These are phyloP conservation scores for Pseudomyrmex cubaensis DNA, from an alignment of 1,140 invertebrate genomes.

Conservation along the genomic window DNA sequence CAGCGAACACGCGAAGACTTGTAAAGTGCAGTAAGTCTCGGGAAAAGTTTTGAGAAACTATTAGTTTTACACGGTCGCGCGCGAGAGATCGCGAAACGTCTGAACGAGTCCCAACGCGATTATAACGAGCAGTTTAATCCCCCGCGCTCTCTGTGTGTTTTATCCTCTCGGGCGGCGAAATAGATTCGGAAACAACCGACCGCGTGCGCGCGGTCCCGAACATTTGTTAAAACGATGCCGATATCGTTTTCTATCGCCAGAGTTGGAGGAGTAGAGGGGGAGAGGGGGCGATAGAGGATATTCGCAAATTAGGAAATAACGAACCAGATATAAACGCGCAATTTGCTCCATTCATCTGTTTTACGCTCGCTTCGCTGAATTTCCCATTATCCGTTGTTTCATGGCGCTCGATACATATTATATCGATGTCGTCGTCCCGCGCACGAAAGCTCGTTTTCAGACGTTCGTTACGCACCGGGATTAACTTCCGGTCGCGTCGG, in stretches of 20 bases:
- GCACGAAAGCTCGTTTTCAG: slow-evolving; percentile 9
- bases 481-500: slow-evolving; percentile 33
- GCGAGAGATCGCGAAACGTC: slow-evolving; percentile 1
- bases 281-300: background rate
- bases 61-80: slow-evolving; percentile 32
- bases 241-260: background rate
- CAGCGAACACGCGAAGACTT: background rate
- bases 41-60: background rate
- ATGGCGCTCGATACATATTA: background rate
- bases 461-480: slow-evolving; percentile 35
- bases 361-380: slow-evolving; percentile 34
- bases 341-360: slow-evolving; percentile 32
- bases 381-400: slow-evolving; percentile 34
- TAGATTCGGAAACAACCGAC: slow-evolving; percentile 23
- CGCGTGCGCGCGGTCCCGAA: background rate
- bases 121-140: background rate
- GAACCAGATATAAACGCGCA: slow-evolving; percentile 1
- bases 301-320: slow-evolving; percentile 46
- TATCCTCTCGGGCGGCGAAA: background rate
- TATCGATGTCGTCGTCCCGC: slow-evolving; percentile 7
- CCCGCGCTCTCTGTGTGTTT: background rate
- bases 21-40: background rate
- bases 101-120: slow-evolving; percentile 2
- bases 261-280: background rate
- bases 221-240: slow-evolving; percentile 18